A percentile compares a stretch with the other conserved stretches of the same genome.
phyloP scores from a whole-genome alignment of 2,113 vertebrate genomes.

The Pachyramphus minor region DNA sequence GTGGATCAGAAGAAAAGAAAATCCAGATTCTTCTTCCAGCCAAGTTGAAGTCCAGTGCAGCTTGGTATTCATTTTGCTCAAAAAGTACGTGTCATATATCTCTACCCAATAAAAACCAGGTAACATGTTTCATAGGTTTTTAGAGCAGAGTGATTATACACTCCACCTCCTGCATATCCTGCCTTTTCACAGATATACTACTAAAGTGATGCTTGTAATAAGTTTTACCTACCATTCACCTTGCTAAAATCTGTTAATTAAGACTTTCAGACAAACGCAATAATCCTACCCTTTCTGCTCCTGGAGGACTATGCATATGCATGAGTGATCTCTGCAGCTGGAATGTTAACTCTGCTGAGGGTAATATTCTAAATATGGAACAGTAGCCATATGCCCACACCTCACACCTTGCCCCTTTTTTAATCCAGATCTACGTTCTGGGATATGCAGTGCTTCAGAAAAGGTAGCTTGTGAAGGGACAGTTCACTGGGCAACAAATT shows the following conservation, averaged over 20 bases:
- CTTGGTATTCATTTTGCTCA: not conserved
- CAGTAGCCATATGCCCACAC: conserved; percentile 1
- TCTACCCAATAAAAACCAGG: not conserved
- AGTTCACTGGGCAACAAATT: not conserved
- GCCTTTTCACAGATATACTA: not conserved
- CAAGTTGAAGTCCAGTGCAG: not conserved
- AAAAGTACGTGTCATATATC: not conserved
- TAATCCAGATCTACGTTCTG: not conserved
- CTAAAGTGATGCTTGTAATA: not conserved
- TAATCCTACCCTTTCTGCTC: conserved; percentile 17
- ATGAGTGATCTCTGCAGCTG: conserved; percentile 45
- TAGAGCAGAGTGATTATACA: conserved; percentile 2
- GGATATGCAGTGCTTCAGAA: not conserved
- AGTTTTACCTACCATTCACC: not conserved
- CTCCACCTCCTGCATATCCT: not conserved
- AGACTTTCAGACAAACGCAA: conserved; percentile 23
- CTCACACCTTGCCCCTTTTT: not conserved
- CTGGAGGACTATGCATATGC: conserved; percentile 28
- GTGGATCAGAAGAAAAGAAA: not conserved
- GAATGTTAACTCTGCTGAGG: conserved; percentile 24
- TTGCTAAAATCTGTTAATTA: conserved; percentile 40
- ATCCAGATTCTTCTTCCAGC: not conserved
- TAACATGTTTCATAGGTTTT: not conserved
- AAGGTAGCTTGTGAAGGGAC: not conserved
- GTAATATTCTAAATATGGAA: conserved; percentile 29